Evolutionary conservation across 2,797 vertebrate species (phyloP), one percentile per base, ranked within the genome.

Genomic region (Danio kyathit): DNA sequence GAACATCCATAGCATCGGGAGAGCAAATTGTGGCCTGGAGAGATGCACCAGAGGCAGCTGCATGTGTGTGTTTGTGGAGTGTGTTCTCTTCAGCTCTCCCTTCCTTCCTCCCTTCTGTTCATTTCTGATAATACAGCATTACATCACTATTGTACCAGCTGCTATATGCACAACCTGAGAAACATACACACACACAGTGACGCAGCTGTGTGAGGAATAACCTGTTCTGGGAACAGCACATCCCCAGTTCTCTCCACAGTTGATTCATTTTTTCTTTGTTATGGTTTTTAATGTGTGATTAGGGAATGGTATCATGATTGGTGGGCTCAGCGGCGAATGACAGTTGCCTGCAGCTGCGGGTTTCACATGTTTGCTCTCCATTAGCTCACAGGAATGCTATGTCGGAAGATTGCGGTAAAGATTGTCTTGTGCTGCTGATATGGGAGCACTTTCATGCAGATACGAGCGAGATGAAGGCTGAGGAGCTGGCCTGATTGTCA

Each of bases 311-410:
- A 64, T 12, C 56, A 19, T 63, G 14, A 66, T 70, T 60, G 16
- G 43, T 43, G n/a, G 17, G 5, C 44, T 77, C 56, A 80, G 74
- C 17, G 16, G 48, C 67, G 63, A 82, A 51, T 60, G 48, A 63
- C 79, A 86, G 82, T 76, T 82, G 74, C 46, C 21, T 11, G 48
- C 65, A 74, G 81, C 61, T 83, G 76, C 74, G 64, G 11, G 4
- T 59, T 54, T 71, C 41, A 51, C 19, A n/a, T 66, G 40, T 72
- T 81, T 56, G 11, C 43, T 54, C 16, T 52, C 29, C 17, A 64
- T 71, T 59, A 57, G 73, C 44, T 74, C 76, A 75, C 21, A 21
- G 17, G 63, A 57, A 67, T 0, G 43, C 21, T 56, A 69, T 71
- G 56, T 48, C 17, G 52, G 61, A 43, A 17, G 12, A 57, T 43